Evolutionary conservation across 2,888 invertebrate species (phyloP).

Genomic region (Fragum fragum): DNA sequence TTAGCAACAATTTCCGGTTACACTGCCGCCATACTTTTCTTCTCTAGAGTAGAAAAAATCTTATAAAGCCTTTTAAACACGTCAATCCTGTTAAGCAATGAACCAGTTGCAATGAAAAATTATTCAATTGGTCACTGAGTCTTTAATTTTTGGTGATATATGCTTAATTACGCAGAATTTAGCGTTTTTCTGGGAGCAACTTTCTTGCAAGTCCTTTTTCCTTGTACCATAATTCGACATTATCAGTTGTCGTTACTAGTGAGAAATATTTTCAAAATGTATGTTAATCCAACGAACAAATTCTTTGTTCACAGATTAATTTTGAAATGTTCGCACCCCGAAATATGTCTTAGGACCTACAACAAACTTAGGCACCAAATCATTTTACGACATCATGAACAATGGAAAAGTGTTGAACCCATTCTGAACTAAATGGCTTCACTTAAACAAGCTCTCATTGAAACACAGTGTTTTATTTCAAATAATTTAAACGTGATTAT

Average conservation of each 20-base stretch:
- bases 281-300: not conserved
- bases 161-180: conserved; percentile 23
- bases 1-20: conserved; percentile 69
- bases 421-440: too few species aligned
- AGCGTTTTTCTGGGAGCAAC: conserved; percentile 6
- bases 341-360: too few species aligned
- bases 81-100: not conserved
- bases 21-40: conserved; percentile 65
- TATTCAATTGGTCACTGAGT: not conserved
- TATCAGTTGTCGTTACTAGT: conserved; percentile 41
- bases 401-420: not conserved
- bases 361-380: too few species aligned
- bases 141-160: not conserved
- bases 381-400: conserved; percentile 16
- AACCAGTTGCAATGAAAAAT: not conserved
- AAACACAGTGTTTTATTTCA: too few species aligned
- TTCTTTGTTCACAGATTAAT: too few species aligned
- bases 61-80: not conserved
- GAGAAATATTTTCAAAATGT: not conserved
- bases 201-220: conserved; percentile 6
- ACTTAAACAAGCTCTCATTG: too few species aligned
- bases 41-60: conserved; percentile 47
- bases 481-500: too few species aligned
- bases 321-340: too few species aligned
- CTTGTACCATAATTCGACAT: conserved; percentile 56